Conservation (phyloP, 2,888 invertebrate species). For the Teleogryllus oceanicus region DNA sequence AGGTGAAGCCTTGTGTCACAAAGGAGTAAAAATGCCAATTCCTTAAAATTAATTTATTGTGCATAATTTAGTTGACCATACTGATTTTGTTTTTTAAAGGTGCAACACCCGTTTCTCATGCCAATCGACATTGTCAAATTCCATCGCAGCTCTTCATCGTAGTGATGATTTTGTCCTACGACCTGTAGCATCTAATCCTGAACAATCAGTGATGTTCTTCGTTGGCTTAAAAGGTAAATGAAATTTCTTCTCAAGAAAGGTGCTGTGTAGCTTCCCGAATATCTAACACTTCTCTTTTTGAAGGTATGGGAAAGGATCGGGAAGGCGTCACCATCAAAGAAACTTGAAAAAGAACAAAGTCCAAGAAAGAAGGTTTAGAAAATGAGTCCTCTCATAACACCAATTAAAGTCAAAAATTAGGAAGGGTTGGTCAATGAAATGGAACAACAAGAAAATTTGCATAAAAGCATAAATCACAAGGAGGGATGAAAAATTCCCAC, state of each 20-base stretch:
- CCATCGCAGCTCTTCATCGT: constrained; percentile 57
- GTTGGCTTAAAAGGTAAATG: constrained; percentile 52
- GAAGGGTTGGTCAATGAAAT: constrained; percentile 49
- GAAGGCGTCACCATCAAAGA: constrained; percentile 47
- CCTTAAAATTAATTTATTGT: too few relatives aligned
- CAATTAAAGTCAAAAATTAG: constrained; percentile 49
- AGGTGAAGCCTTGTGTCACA: too few relatives aligned
- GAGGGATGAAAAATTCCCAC: not conserved
- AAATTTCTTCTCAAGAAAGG: not conserved
- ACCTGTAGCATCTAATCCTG: constrained; percentile 50
- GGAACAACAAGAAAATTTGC: constrained; percentile 48
- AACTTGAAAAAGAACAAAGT: constrained; percentile 47
- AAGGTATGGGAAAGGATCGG: constrained; percentile 46
- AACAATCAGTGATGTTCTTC: constrained; percentile 53
- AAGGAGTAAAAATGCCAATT: too few relatives aligned
- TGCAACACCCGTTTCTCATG: constrained; percentile 70
- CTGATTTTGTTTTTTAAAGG: constrained; percentile 37
- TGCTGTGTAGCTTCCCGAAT: not conserved
- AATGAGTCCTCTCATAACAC: constrained; percentile 41
- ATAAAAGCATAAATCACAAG: constrained; percentile 31
- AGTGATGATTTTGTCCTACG: constrained; percentile 53
- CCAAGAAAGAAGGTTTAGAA: constrained; percentile 49
- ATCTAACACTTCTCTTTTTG: too few relatives aligned
- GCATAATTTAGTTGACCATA: too few relatives aligned
- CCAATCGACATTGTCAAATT: constrained; percentile 68